These are phyloP conservation scores for Bradypus variegatus DNA, from an alignment of 2,797 vertebrate species.

Conservation along the genomic window DNA sequence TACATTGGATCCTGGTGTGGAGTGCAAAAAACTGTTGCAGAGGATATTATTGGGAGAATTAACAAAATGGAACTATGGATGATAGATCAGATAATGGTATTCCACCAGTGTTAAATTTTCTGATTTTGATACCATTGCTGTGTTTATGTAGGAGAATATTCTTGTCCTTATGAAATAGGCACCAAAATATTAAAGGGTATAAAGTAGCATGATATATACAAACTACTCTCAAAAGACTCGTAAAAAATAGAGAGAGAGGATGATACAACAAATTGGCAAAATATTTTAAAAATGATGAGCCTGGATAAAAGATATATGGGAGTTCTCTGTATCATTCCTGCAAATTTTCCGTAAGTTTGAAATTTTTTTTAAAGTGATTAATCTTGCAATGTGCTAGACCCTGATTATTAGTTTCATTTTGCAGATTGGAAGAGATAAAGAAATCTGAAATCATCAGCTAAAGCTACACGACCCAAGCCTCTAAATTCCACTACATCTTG, in stretches of 20 bases:
- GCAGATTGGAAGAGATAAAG: not conserved
- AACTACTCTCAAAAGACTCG: not conserved
- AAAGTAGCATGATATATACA: not conserved
- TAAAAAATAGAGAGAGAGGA: not conserved
- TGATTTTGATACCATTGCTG: not conserved
- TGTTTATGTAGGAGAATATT: not conserved
- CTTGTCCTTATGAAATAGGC: not conserved
- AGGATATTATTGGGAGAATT: not conserved
- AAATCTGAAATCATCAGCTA: not conserved
- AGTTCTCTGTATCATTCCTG: not conserved
- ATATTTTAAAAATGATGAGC: not conserved
- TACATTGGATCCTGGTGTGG: rapidly evolving
- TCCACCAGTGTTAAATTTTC: not conserved
- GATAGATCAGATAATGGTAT: too few relatives aligned
- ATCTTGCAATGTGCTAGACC: not conserved
- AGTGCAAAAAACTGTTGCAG: not conserved
- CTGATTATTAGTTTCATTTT: not conserved
- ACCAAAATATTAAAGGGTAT: not conserved
- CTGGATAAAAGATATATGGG: not conserved
- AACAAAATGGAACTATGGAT: not conserved
- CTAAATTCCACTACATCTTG: not conserved
- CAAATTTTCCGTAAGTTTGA: not conserved
- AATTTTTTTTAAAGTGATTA: not conserved
- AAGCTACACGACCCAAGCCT: rapidly evolving
- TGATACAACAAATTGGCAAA: not conserved